Evolutionary conservation across 1,140 invertebrate genomes (phyloP).

Genomic region (Zaprionus kolodkinae): DNA sequence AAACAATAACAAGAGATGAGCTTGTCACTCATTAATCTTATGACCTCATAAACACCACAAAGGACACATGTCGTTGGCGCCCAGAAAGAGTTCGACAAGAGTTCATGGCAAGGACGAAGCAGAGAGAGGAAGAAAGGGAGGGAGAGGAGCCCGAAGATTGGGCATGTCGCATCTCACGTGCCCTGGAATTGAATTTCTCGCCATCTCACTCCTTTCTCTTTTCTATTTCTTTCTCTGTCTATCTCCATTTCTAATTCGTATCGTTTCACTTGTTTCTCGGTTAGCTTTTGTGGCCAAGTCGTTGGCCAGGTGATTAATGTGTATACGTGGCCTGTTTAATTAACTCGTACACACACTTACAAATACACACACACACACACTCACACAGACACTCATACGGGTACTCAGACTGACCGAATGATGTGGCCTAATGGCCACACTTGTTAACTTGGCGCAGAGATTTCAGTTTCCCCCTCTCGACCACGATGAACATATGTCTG

Average conservation of each 20-base stretch:
- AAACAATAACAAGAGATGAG: constrained; percentile 72
- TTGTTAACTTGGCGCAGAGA: constrained; percentile 39
- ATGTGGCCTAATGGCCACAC: constrained; percentile 47
- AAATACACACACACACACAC: constrained; percentile 13
- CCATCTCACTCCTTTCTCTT: background rate
- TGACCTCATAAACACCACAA: constrained; percentile 60
- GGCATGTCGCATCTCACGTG: constrained; percentile 43
- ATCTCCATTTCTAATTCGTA: constrained; percentile 1
- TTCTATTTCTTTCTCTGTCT: constrained; percentile 1
- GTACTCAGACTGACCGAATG: constrained; percentile 18
- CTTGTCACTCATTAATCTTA: constrained; percentile 75
- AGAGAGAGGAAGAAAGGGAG: too few relatives aligned
- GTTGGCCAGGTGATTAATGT: constrained; percentile 77
- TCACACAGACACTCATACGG: constrained; percentile 14
- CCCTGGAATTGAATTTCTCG: constrained; percentile 66
- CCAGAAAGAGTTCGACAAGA: constrained; percentile 30
- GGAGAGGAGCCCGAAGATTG: background rate
- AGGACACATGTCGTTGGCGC: constrained; percentile 53
- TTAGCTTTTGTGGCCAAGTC: constrained; percentile 36
- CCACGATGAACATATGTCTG: background rate
- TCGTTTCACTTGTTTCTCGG: constrained; percentile 37
- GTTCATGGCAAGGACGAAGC: constrained; percentile 33
- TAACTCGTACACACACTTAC: constrained; percentile 62
- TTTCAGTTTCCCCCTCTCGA: constrained; percentile 7
- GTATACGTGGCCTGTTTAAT: constrained; percentile 69